Base-by-base conservation (phyloP, 2,888 invertebrate genomes). In the Julus scandinavius region DNA sequence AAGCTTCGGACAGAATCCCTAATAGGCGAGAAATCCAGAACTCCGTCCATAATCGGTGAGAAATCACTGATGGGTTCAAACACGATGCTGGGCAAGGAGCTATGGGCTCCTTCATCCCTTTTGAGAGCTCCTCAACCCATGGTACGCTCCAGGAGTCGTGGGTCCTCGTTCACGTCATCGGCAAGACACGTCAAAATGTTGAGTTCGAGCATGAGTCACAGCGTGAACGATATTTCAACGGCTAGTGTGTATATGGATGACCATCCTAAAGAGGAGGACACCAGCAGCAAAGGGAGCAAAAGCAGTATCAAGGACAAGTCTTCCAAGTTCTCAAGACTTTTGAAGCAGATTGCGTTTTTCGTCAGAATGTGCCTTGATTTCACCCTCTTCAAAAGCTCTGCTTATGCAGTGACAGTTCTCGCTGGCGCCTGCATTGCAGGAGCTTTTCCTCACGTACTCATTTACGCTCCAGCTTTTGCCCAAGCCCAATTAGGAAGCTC, bases 391-490 rank as follows among this genome's bases (percentile, higher is more conserved):
- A 94, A 94, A 90, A 95, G 95, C 83, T 94, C 95, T 90, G 94
- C 95, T 5, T 96, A 96, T 91, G 94, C 95, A 7, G 93, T 96
- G 90, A 94, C 96, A 92, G 95, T 95, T 89, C 93, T 95, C 1
- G 95, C 96, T 0, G 96, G 96, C 13, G 95, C 95, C 0, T 93
- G 96, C 2, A 95, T 96, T 95, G 95, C 96, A 0, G 95, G 95
- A 40, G 96, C 96, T 15, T 96, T 95, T 4, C 96, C 96, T 0
- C 96, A 96, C 91, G 95, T 96, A 91, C 92, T 96, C 3, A 96
- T 96, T 92, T 96, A 95, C 91, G 92, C 96, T 84, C 96, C 96
- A 0, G 95, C 96, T 0, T 95, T 95, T 91, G 95, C 95, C 0
- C 94, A 95, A 72, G 87, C 89, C 5, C 94, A 95, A 0, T 93